A percentile compares a stretch with the other conserved stretches of the same genome.
Conservation (phyloP, 2,113 vertebrate genomes). For the Mugil cephalus region DNA sequence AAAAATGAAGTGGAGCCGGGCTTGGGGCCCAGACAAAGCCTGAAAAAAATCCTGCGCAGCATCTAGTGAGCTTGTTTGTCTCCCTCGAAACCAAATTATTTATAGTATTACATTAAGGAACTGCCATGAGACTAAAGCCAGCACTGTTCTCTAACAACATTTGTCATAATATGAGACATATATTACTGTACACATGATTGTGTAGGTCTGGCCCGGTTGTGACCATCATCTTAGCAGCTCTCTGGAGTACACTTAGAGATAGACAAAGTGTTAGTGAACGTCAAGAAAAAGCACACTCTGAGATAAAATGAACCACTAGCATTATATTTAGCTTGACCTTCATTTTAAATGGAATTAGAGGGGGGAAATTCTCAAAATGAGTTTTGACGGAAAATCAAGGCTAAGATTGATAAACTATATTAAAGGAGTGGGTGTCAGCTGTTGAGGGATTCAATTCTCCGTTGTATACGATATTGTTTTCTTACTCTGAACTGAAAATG, state of each 20-base stretch:
- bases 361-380: background rate
- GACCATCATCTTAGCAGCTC: background rate
- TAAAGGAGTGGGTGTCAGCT: background rate
- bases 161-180: conserved; percentile 9
- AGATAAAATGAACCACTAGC: background rate
- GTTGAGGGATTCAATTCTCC: conserved; percentile 3
- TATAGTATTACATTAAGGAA: too few species aligned
- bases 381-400: background rate
- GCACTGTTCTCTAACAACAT: conserved; percentile 12
- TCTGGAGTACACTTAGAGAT: conserved; percentile 4
- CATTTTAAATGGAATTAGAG: background rate
- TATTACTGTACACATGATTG: background rate
- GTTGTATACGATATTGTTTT: background rate
- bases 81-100: too few species aligned
- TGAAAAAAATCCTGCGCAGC: conserved; percentile 5
- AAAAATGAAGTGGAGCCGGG: conserved; percentile 29
- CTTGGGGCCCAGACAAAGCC: conserved; percentile 15
- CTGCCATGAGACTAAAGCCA: background rate
- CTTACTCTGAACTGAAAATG: background rate
- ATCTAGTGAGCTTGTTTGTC: too few species aligned
- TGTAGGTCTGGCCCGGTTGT: background rate
- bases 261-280: conserved; percentile 1
- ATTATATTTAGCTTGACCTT: conserved; percentile 19
- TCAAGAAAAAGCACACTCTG: too few species aligned
- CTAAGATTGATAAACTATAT: background rate